A percentile compares a stretch with the other conserved stretches of the same genome.
Conservation (phyloP, 1,140 invertebrate genomes). For the Theocolax elegans region DNA sequence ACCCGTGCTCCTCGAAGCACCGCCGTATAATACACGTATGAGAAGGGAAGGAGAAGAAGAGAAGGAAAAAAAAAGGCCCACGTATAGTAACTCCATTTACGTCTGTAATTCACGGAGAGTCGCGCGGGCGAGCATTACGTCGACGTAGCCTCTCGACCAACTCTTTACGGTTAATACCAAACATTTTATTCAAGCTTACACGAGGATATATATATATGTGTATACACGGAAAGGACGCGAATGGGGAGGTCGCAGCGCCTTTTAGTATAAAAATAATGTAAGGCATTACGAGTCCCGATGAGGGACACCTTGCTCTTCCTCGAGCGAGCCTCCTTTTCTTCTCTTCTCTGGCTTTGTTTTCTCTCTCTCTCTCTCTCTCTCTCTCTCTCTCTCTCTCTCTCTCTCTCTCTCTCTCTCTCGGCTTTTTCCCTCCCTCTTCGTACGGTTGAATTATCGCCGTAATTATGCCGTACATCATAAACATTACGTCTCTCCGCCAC, state of each 20-base stretch:
- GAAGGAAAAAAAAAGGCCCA: background rate
- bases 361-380: background rate
- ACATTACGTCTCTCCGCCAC: conserved; percentile 47
- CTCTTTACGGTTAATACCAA: conserved; percentile 48
- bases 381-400: background rate
- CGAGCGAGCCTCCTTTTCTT: background rate
- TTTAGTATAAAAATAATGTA: conserved; percentile 56
- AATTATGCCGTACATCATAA: conserved; percentile 60
- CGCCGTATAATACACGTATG: too few species aligned
- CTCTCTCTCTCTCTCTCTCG: background rate
- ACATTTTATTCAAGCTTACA: conserved; percentile 53
- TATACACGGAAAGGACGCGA: conserved; percentile 10
- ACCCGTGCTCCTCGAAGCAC: too few species aligned
- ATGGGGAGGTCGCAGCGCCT: conserved; percentile 30
- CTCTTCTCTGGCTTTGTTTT: conserved; percentile 8
- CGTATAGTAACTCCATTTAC: conserved; percentile 42
- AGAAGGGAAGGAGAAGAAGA: too few species aligned
- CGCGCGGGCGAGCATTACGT: conserved; percentile 41
- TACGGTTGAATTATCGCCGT: conserved; percentile 58
- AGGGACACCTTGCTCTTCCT: conserved; percentile 34
- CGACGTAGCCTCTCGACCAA: conserved; percentile 34
- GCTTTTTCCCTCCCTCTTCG: background rate
- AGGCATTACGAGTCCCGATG: conserved; percentile 53
- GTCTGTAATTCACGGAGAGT: conserved; percentile 45
- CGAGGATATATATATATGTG: conserved; percentile 10